Conservation (phyloP, 2,113 vertebrate genomes). For the Apaloderma vittatum region DNA sequence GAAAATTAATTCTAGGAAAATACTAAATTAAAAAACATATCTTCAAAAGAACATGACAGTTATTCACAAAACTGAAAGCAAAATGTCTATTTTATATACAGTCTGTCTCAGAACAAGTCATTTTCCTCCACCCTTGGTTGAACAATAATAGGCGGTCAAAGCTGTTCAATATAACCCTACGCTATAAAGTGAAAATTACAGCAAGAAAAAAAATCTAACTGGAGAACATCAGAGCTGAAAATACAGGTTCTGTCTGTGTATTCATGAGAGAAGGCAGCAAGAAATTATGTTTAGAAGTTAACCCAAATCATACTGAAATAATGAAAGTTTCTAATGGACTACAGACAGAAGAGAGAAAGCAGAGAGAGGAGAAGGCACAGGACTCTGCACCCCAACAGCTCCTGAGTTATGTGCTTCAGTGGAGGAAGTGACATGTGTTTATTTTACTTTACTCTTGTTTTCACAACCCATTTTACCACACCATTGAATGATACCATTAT, state of each 20-base stretch:
- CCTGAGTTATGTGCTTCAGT: background rate
- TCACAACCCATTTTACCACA: background rate
- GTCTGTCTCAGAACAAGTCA: background rate
- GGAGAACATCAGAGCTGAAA: background rate
- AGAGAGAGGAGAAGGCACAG: background rate
- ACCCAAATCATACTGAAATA: slow-evolving; percentile 1
- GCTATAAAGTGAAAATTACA: background rate
- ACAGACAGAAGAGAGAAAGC: background rate
- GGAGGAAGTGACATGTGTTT: background rate
- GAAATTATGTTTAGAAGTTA: slow-evolving; percentile 26
- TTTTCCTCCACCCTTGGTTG: background rate
- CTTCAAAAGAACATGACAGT: background rate
- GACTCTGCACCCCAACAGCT: background rate
- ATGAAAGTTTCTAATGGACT: background rate
- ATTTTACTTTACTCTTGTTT: slow-evolving; percentile 2
- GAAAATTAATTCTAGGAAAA: background rate
- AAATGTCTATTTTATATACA: background rate
- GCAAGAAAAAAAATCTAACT: background rate
- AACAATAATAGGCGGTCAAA: background rate
- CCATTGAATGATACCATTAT: background rate
- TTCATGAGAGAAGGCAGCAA: background rate
- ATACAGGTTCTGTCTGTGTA: background rate
- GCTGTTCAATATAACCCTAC: background rate
- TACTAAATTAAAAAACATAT: background rate
- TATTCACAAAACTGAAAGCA: background rate